Percentiles rank a stretch among this genome's conserved stretches.
These are phyloP conservation scores for Amblyraja radiata DNA, from an alignment of 2,797 vertebrate species.

Conservation along the genomic window DNA sequence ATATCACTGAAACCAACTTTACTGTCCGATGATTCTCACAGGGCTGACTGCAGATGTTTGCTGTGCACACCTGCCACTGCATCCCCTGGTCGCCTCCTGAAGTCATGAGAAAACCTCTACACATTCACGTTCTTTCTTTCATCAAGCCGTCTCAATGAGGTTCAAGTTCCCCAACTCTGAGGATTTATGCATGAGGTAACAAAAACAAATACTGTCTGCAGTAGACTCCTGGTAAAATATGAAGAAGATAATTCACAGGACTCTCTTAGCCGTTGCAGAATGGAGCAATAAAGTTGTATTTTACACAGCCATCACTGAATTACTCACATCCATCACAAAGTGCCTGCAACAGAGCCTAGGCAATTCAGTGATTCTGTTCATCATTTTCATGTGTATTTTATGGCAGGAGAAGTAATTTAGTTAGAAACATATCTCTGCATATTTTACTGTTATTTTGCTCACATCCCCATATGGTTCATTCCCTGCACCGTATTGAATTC, in stretches of 20 bases:
- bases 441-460: not conserved
- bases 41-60: not conserved
- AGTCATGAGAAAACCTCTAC: not conserved
- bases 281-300: not conserved
- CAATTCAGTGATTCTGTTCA: not conserved
- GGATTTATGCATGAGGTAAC: not conserved
- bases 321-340: not conserved
- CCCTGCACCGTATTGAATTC: not conserved
- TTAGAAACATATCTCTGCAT: constrained; percentile 11
- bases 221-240: not conserved
- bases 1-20: not conserved
- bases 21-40: not conserved
- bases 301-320: not conserved
- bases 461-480: not conserved
- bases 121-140: not conserved
- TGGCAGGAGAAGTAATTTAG: not conserved
- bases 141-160: not conserved
- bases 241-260: not conserved
- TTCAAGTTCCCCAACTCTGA: not conserved
- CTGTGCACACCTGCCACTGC: not conserved
- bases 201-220: not conserved
- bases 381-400: not conserved
- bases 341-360: not conserved
- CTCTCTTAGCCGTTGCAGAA: not conserved
- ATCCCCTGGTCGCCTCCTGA: not conserved